These are phyloP conservation scores for Dolomedes plantarius DNA, from an alignment of 2,888 invertebrate genomes.

Conservation along the genomic window DNA sequence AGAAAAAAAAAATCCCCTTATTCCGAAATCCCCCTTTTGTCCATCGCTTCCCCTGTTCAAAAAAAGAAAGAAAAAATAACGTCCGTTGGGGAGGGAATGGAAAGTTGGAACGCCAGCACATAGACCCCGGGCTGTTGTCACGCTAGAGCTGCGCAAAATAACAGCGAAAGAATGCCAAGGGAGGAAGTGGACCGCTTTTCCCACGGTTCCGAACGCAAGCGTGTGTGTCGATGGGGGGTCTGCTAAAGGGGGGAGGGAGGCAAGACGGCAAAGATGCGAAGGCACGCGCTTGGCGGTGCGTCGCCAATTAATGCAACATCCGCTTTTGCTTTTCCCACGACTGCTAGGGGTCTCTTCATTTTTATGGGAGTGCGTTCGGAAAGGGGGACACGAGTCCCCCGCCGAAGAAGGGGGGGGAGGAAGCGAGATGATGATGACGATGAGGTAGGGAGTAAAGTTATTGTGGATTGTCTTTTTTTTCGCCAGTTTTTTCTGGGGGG, in stretches of 20 bases:
- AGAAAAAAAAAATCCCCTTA: background rate
- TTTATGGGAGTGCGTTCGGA: background rate
- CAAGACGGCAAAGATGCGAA: constrained; percentile 22
- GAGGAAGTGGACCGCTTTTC: constrained; percentile 25
- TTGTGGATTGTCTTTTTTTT: background rate
- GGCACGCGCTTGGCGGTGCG: constrained; percentile 67
- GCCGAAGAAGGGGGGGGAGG: background rate
- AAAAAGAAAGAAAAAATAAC: background rate
- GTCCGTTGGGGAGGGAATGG: background rate
- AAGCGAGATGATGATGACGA: no score
- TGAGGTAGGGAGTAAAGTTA: constrained; percentile 20
- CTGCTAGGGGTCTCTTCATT: constrained; percentile 13
- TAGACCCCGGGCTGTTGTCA: constrained; percentile 22
- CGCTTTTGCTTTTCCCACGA: constrained; percentile 65
- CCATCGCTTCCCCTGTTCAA: background rate
- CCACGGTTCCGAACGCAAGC: constrained; percentile 35
- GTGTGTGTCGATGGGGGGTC: constrained; percentile 39
- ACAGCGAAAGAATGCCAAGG: constrained; percentile 35
- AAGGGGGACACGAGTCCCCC: no score
- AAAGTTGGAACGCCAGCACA: constrained; percentile 1
- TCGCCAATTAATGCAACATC: constrained; percentile 68
- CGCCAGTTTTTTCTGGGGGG: background rate
- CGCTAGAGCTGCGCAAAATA: constrained; percentile 30
- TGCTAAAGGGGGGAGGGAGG: background rate
- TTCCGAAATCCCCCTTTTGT: background rate